phyloP scores from a whole-genome alignment of 2,888 invertebrate species.

The Spodoptera littoralis region DNA sequence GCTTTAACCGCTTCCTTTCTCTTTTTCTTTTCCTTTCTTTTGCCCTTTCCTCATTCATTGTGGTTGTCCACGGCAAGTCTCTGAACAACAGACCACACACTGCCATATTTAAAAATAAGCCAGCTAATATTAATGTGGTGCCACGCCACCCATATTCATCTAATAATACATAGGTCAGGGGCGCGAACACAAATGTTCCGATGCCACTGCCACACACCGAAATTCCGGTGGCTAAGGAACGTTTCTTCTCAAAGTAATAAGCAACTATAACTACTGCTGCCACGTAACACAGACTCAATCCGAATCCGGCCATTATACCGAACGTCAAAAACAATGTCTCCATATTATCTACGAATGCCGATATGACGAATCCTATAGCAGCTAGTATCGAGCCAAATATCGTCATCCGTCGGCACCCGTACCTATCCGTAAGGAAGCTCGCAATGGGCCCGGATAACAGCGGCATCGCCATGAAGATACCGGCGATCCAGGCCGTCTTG shows the following conservation, averaged over 20 bases:
- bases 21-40: constrained; percentile 90
- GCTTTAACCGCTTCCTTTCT: constrained; percentile 88
- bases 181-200: constrained; percentile 96
- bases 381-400: constrained; percentile 94
- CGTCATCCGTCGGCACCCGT: constrained; percentile 94
- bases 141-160: constrained; percentile 95
- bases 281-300: constrained; percentile 95
- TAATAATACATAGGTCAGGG: constrained; percentile 92
- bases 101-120: constrained; percentile 94
- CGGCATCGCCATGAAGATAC: constrained; percentile 97
- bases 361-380: constrained; percentile 93
- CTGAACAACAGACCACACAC: constrained; percentile 95
- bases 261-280: constrained; percentile 97
- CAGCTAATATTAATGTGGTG: constrained; percentile 94
- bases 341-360: constrained; percentile 93
- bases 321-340: constrained; percentile 94
- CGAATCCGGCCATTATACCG: constrained; percentile 95
- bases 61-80: constrained; percentile 89
- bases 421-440: constrained; percentile 94
- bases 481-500: constrained; percentile 96
- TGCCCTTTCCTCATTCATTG: constrained; percentile 90
- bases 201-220: constrained; percentile 96
- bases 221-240: constrained; percentile 95
- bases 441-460: constrained; percentile 95
- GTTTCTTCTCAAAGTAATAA: constrained; percentile 95